These are phyloP conservation scores for Sebastes schlegelii DNA, from an alignment of 2,113 vertebrate species.

Conservation along the genomic window DNA sequence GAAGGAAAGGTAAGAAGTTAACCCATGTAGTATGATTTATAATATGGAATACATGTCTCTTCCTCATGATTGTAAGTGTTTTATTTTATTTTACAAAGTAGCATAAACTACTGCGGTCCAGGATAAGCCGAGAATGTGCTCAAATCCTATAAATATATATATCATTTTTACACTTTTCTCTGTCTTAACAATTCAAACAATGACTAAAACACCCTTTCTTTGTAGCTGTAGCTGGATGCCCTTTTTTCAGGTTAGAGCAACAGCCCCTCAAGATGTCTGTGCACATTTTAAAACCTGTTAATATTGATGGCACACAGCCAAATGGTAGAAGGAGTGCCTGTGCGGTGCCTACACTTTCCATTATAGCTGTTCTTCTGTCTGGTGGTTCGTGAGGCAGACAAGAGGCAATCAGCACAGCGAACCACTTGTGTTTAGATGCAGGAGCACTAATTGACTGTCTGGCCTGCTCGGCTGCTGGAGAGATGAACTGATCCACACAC, in stretches of 20 bases:
- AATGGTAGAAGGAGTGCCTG: conserved; percentile 48
- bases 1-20: too few species aligned
- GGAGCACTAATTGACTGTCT: conserved; percentile 66
- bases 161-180: neutral
- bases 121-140: too few species aligned
- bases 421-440: conserved; percentile 68
- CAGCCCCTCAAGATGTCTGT: neutral
- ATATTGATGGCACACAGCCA: conserved; percentile 36
- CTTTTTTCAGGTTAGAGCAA: neutral
- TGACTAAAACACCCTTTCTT: neutral
- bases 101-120: too few species aligned
- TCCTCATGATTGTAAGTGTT: too few species aligned
- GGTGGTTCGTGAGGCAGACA: conserved; percentile 53
- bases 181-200: neutral
- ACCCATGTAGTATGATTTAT: too few species aligned
- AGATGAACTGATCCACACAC: conserved; percentile 56
- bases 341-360: conserved; percentile 63
- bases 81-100: too few species aligned
- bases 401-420: conserved; percentile 67
- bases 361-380: conserved; percentile 55
- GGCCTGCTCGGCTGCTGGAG: conserved; percentile 53
- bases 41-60: too few species aligned
- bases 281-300: conserved; percentile 39
- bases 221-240: too few species aligned
- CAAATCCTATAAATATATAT: too few species aligned